Conservation (phyloP, 1,140 invertebrate genomes). For the Ruditapes philippinarum region DNA sequence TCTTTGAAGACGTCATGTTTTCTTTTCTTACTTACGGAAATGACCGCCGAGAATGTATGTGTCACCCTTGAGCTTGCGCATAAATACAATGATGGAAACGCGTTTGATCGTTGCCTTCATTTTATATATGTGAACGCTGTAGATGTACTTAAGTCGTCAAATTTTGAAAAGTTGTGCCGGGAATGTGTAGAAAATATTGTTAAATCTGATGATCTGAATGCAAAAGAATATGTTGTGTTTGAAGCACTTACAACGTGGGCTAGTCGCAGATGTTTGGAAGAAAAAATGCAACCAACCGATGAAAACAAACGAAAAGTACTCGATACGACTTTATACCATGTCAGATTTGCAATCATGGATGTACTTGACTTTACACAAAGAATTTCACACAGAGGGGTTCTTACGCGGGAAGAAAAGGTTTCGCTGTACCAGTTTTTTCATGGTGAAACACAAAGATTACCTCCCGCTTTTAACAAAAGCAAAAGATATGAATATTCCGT, state of each 20-base stretch:
- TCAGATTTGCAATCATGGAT: constrained; percentile 50
- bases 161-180: neutral
- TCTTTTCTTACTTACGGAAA: constrained; percentile 92
- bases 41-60: constrained; percentile 83
- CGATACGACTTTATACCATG: constrained; percentile 21
- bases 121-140: constrained; percentile 59
- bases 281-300: neutral
- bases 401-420: constrained; percentile 51
- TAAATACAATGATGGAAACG: neutral
- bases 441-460: constrained; percentile 26
- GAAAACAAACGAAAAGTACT: constrained; percentile 41
- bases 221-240: constrained; percentile 51
- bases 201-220: constrained; percentile 41
- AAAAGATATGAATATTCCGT: neutral
- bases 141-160: constrained; percentile 8
- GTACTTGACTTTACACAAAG: neutral
- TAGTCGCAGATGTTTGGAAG: constrained; percentile 20
- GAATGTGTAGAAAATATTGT: neutral
- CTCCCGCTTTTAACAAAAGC: neutral
- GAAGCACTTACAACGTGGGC: constrained; percentile 57
- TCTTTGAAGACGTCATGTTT: constrained; percentile 93
- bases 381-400: constrained; percentile 23
- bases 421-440: constrained; percentile 45
- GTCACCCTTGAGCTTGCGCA: neutral
- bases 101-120: constrained; percentile 25